Evolutionary conservation across 2,888 invertebrate species (phyloP), one percentile per base, ranked within the genome.

Genomic region (Anthophora plumipes): DNA sequence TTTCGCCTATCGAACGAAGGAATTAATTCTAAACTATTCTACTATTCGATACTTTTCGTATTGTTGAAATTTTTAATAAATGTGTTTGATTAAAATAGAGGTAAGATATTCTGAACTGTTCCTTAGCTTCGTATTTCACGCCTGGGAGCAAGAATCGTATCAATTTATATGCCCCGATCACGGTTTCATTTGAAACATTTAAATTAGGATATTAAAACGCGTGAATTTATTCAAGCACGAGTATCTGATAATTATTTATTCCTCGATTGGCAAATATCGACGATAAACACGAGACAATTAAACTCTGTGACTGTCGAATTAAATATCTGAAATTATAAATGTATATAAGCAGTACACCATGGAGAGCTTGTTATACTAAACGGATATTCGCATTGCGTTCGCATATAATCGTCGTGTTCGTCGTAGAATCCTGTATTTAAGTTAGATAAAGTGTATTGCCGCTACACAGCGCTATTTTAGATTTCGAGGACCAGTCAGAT

Each of bases 211-310:
- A 11, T 66, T 31, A 31, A 39, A 46, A 25, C 39, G 25, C 20
- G 6, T 9, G 31, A 3, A 57, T 46, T 41, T 39, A 39, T 8
- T 12, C 12, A 6, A 12, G 9, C 25, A 14, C 5, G 31, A 6
- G 14, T n/a, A 41, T 25, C 9, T 4, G 9, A 8, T 25, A 31
- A 67, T 14, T 17, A n/a, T 72, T 64, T n/a, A 9, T 55, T 17
- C 14, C 22, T 14, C 17, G 11, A 46, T 54, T 22, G 41, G 4
- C 20, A 75, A 75, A 72, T 48, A 50, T 31, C 12, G 12, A 17
- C 9, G n/a, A 54, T 12, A 17, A 12, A n/a, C 1, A 0, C 5
- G 55, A 43, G 5, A 14, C 9, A 25, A 57, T 48, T 14, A 20
- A 37, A 2, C 20, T 50, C 8, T 4, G 7, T 14, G 48, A 3